Conservation (phyloP, 2,797 vertebrate genomes). For the Amblyopsis hoosieri region DNA sequence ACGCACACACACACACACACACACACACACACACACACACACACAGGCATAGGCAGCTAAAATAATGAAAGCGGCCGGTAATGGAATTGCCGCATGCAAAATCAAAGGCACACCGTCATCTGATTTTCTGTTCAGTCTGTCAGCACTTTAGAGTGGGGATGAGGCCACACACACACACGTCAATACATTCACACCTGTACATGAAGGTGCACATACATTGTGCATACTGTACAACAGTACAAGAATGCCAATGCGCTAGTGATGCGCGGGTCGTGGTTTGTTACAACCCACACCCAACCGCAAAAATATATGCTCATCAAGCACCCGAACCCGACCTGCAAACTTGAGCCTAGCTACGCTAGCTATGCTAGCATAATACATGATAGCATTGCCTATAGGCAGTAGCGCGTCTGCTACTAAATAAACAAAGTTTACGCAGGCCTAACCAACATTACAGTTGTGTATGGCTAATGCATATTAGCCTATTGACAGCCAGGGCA, state of each 20-base stretch:
- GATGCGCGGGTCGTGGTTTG: too few relatives aligned
- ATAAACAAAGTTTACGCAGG: too few relatives aligned
- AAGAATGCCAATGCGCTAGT: not conserved
- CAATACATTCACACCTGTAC: slow-evolving; percentile 13
- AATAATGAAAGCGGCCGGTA: slow-evolving; percentile 79
- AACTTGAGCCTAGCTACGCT: too few relatives aligned
- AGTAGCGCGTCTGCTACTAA: too few relatives aligned
- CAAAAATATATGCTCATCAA: too few relatives aligned
- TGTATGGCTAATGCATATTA: too few relatives aligned
- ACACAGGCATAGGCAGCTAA: slow-evolving; percentile 44
- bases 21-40: slow-evolving; percentile 16
- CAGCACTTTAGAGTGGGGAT: slow-evolving; percentile 66
- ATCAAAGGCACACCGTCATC: slow-evolving; percentile 68
- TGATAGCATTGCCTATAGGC: too few relatives aligned
- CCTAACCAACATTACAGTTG: too few relatives aligned
- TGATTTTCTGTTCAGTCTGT: slow-evolving; percentile 71
- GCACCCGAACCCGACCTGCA: too few relatives aligned
- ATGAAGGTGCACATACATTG: not conserved
- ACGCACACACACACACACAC: slow-evolving; percentile 14
- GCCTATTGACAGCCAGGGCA: too few relatives aligned
- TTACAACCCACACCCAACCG: too few relatives aligned
- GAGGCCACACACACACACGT: slow-evolving; percentile 34
- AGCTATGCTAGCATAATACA: too few relatives aligned
- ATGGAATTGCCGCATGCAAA: slow-evolving; percentile 81
- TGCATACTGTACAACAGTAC: not conserved